These are phyloP conservation scores for Halictus quadricinctus DNA, from an alignment of 2,888 invertebrate genomes.

Conservation along the genomic window DNA sequence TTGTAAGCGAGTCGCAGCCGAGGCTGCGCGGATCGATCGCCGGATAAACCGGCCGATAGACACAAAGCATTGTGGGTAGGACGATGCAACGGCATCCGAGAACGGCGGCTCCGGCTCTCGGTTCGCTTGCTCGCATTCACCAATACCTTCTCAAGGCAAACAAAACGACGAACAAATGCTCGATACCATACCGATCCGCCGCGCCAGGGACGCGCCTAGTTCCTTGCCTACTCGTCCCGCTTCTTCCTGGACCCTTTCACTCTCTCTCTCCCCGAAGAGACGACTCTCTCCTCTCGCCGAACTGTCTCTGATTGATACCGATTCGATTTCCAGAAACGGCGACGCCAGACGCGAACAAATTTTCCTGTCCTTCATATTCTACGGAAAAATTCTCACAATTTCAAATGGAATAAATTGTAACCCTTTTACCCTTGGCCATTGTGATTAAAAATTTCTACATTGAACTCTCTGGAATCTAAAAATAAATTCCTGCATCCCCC, in stretches of 20 bases:
- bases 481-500: too few relatives aligned
- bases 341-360: not conserved
- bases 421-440: too few relatives aligned
- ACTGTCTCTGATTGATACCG: not conserved
- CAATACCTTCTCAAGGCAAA: constrained; percentile 70
- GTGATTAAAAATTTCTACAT: too few relatives aligned
- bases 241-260: constrained; percentile 15
- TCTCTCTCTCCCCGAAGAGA: not conserved
- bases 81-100: constrained; percentile 68
- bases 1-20: constrained; percentile 65
- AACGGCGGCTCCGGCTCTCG: constrained; percentile 21
- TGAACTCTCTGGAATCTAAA: too few relatives aligned
- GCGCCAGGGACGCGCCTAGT: constrained; percentile 62
- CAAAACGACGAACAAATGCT: constrained; percentile 71
- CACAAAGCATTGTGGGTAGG: constrained; percentile 70
- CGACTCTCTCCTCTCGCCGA: not conserved
- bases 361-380: not conserved
- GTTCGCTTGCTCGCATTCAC: constrained; percentile 59
- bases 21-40: constrained; percentile 67
- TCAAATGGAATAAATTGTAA: too few relatives aligned
- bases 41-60: constrained; percentile 72
- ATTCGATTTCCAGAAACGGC: not conserved
- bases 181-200: constrained; percentile 65
- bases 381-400: too few relatives aligned
- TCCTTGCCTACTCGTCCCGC: not conserved